These are phyloP conservation scores for Oryzias celebensis DNA, from an alignment of 2,113 vertebrate species.

Conservation along the genomic window DNA sequence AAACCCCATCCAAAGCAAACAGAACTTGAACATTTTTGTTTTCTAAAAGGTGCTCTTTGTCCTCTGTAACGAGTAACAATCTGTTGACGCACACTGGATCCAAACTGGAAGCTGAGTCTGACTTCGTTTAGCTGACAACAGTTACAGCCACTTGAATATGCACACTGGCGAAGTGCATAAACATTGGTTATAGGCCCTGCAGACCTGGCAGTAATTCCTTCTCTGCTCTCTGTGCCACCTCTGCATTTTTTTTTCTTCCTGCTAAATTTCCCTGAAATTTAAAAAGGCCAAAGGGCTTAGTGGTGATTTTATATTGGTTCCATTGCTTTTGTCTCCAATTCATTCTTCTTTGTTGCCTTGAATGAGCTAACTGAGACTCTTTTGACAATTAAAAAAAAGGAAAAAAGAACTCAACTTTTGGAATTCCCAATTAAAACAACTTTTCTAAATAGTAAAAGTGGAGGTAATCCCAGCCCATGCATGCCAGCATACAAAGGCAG, in stretches of 20 bases:
- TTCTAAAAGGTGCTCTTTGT: slow-evolving; percentile 65
- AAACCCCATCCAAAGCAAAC: slow-evolving; percentile 71
- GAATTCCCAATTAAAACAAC: slow-evolving; percentile 27
- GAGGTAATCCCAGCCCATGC: slow-evolving; percentile 53
- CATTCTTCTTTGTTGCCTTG: no score
- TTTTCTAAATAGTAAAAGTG: slow-evolving; percentile 32
- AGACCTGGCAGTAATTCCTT: slow-evolving; percentile 18
- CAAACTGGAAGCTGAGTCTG: slow-evolving; percentile 24
- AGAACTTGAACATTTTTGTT: slow-evolving; percentile 48
- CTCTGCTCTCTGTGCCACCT: slow-evolving; percentile 9
- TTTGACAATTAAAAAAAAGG: no score
- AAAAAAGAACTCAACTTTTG: background rate
- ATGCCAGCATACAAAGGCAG: slow-evolving; percentile 64
- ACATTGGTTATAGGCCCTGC: slow-evolving; percentile 18
- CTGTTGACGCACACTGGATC: slow-evolving; percentile 28
- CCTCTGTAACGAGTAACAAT: slow-evolving; percentile 34
- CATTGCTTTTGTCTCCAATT: background rate
- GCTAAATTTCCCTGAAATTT: slow-evolving; percentile 10
- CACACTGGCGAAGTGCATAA: slow-evolving; percentile 16
- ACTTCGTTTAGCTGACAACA: slow-evolving; percentile 39
- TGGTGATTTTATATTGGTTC: slow-evolving; percentile 6
- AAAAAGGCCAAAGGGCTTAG: slow-evolving; percentile 11
- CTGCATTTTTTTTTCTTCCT: slow-evolving; percentile 36
- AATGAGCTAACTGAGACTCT: no score
- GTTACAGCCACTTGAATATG: slow-evolving; percentile 43